phyloP scores from a whole-genome alignment of 2,888 invertebrate genomes.

The Tinea pellionella region DNA sequence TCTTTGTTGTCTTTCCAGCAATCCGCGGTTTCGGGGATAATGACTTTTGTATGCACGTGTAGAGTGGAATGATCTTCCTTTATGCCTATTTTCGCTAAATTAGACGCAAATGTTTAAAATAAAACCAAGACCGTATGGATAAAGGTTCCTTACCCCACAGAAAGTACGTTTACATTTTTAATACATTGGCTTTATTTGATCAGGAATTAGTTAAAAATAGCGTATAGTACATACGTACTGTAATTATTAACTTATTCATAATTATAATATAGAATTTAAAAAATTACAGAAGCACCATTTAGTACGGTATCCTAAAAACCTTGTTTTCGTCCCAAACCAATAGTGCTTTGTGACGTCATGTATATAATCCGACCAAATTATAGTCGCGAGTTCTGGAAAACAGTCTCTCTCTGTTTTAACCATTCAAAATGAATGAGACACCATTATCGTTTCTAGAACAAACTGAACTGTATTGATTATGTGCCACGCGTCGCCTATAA shows the following conservation, averaged over 20 bases:
- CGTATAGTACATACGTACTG: too few species aligned
- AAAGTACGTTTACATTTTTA: too few species aligned
- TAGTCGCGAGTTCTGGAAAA: not conserved
- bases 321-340: not conserved
- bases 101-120: not conserved
- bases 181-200: too few species aligned
- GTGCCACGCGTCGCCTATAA: not conserved
- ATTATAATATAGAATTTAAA: not conserved
- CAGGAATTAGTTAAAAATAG: too few species aligned
- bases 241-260: too few species aligned
- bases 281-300: not conserved
- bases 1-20: not conserved
- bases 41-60: not conserved
- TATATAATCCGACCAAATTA: not conserved
- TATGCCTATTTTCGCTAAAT: not conserved
- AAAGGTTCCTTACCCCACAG: too few species aligned
- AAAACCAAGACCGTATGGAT: not conserved
- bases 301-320: not conserved
- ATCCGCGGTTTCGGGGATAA: not conserved
- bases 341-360: conserved; percentile 10
- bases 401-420: not conserved
- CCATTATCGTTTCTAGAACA: not conserved
- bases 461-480: not conserved
- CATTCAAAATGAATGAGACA: not conserved
- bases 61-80: not conserved